Conservation (phyloP, 2,888 invertebrate species). For the Caenorhabditis sp. region DNA sequence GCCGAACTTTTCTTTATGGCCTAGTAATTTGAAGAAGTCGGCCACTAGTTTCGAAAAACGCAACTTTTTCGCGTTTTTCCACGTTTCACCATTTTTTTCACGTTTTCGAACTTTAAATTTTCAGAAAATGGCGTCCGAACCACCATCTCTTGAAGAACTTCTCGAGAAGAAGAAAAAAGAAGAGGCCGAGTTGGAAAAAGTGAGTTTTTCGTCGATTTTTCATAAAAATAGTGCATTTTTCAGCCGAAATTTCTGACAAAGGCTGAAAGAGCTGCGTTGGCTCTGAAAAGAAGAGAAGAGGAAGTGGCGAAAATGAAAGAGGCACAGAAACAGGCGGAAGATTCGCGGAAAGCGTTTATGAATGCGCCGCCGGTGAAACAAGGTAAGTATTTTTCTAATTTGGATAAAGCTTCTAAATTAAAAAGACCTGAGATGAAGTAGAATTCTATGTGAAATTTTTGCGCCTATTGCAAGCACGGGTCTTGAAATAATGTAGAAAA, state of each 20-base stretch:
- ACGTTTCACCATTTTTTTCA: neutral
- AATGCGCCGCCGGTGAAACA: conserved; percentile 70
- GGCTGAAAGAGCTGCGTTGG: conserved; percentile 89
- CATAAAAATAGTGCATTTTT: too few species aligned
- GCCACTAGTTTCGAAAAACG: too few species aligned
- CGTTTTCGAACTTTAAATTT: neutral
- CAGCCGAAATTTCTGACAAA: conserved; percentile 91
- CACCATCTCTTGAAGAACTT: conserved; percentile 92
- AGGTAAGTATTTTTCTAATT: conserved; percentile 7
- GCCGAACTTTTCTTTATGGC: too few species aligned
- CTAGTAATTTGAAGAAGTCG: too few species aligned
- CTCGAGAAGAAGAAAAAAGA: conserved; percentile 94
- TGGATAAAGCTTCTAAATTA: too few species aligned
- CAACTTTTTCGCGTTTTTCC: neutral
- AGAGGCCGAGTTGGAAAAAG: conserved; percentile 88
- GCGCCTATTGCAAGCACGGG: too few species aligned
- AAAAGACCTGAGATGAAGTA: neutral
- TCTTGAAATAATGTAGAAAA: too few species aligned
- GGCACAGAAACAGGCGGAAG: conserved; percentile 78
- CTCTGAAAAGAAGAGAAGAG: conserved; percentile 86
- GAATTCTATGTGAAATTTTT: conserved; percentile 54
- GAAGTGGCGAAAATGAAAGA: conserved; percentile 82
- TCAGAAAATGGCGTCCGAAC: conserved; percentile 76
- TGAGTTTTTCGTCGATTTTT: too few species aligned
- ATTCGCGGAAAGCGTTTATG: conserved; percentile 76